Evolutionary conservation across 2,888 invertebrate species (phyloP).

Genomic region (Phlogophora meticulosa): DNA sequence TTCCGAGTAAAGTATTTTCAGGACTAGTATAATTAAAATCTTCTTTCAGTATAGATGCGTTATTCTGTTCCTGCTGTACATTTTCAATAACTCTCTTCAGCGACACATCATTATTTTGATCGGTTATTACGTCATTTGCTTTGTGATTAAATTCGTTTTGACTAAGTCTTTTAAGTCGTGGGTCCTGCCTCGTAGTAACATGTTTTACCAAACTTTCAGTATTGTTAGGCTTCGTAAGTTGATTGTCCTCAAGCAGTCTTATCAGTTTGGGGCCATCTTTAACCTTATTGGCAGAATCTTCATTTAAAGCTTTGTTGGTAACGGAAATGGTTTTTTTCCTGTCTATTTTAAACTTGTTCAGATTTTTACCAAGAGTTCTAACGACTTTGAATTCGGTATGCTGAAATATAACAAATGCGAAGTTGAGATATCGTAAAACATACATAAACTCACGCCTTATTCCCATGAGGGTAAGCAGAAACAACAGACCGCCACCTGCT

Average conservation of each 20-base stretch:
- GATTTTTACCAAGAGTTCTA: conserved; percentile 73
- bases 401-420: conserved; percentile 30
- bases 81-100: conserved; percentile 28
- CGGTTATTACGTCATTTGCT: background rate
- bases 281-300: background rate
- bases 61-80: background rate
- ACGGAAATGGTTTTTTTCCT: conserved; percentile 57
- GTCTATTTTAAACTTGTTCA: conserved; percentile 71
- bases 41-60: background rate
- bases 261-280: conserved; percentile 43
- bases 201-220: conserved; percentile 8
- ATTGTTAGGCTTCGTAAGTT: conserved; percentile 2
- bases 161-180: conserved; percentile 29
- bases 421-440: too few relatives aligned
- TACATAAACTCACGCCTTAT: too few relatives aligned
- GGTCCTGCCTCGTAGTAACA: conserved; percentile 8
- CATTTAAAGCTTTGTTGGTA: conserved; percentile 14
- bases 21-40: conserved; percentile 1
- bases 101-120: conserved; percentile 12
- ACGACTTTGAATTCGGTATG: conserved; percentile 64
- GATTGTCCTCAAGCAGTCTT: conserved; percentile 27
- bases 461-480: too few relatives aligned
- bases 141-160: conserved; percentile 6
- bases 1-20: background rate
- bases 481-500: too few relatives aligned